These are phyloP conservation scores for Pseudomyrmex gracilis DNA, from an alignment of 1,140 invertebrate genomes.

Conservation along the genomic window DNA sequence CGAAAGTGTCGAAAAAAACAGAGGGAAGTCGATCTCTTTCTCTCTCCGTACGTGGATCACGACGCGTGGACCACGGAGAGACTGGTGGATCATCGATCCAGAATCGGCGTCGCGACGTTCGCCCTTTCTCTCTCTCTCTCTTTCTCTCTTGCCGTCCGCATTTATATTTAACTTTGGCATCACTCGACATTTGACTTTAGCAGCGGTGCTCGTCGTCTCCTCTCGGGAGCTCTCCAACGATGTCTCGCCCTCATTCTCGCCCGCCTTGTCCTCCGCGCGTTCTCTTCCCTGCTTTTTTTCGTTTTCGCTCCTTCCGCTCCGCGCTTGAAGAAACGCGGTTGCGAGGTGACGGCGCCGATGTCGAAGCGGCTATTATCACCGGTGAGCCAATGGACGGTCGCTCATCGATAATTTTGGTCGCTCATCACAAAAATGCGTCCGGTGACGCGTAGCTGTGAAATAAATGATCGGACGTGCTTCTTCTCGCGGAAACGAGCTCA, in stretches of 20 bases:
- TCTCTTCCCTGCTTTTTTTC: slow-evolving; percentile 52
- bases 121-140: slow-evolving; percentile 21
- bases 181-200: slow-evolving; percentile 83
- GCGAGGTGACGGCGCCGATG: slow-evolving; percentile 17
- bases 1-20: background rate
- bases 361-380: slow-evolving; percentile 65
- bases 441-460: background rate
- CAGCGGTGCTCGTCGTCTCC: slow-evolving; percentile 60
- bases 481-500: background rate
- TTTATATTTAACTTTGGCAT: slow-evolving; percentile 86
- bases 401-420: slow-evolving; percentile 82
- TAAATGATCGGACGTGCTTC: background rate
- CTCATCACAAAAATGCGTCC: slow-evolving; percentile 43
- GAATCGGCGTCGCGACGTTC: slow-evolving; percentile 79
- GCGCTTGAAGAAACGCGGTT: slow-evolving; percentile 40
- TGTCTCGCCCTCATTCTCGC: slow-evolving; percentile 62
- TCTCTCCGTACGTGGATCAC: slow-evolving; percentile 70
- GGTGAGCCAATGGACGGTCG: slow-evolving; percentile 70
- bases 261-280: slow-evolving; percentile 56
- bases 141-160: slow-evolving; percentile 63
- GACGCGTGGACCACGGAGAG: slow-evolving; percentile 80
- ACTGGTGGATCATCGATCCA: slow-evolving; percentile 84
- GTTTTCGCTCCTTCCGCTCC: slow-evolving; percentile 35
- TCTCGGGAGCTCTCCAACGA: slow-evolving; percentile 61
- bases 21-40: slow-evolving; percentile 37